phyloP scores from a whole-genome alignment of 2,888 invertebrate genomes.

The Bombylius major region DNA sequence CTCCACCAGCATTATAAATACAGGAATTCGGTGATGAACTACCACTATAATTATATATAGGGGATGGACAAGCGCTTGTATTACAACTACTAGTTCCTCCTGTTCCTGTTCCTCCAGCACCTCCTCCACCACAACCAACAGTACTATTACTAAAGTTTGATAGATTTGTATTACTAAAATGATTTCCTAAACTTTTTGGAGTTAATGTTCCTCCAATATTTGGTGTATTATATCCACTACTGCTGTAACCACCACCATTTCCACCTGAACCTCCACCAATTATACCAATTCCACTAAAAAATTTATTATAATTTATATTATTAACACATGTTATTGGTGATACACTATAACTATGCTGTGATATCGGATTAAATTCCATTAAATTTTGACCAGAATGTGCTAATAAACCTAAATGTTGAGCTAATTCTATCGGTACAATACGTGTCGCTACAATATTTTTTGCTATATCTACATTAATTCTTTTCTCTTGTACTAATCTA shows the following conservation, averaged over 20 bases:
- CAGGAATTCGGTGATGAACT: slow-evolving; percentile 33
- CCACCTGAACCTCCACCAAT: neutral
- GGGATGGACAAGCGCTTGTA: slow-evolving; percentile 38
- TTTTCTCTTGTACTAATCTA: slow-evolving; percentile 37
- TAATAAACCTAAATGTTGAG: slow-evolving; percentile 42
- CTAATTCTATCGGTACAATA: slow-evolving; percentile 40
- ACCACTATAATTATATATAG: slow-evolving; percentile 37
- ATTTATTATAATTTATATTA: slow-evolving; percentile 6
- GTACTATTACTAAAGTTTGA: slow-evolving; percentile 6
- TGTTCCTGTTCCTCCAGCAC: too few species aligned
- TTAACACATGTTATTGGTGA: slow-evolving; percentile 25
- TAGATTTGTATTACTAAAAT: slow-evolving; percentile 13
- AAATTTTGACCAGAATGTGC: slow-evolving; percentile 38
- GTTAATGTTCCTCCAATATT: slow-evolving; percentile 10
- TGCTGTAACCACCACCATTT: slow-evolving; percentile 6
- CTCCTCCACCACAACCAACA: neutral
- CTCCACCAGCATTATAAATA: slow-evolving; percentile 25
- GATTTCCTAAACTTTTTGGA: slow-evolving; percentile 4
- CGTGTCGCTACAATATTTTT: slow-evolving; percentile 37
- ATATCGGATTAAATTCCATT: slow-evolving; percentile 30
- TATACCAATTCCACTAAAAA: neutral
- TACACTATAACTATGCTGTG: slow-evolving; percentile 31
- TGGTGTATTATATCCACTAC: slow-evolving; percentile 18
- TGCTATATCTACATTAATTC: slow-evolving; percentile 34
- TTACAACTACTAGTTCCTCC: slow-evolving; percentile 9